Conservation (phyloP, 2,797 vertebrate genomes). For the Lagorchestes hirsutus region DNA sequence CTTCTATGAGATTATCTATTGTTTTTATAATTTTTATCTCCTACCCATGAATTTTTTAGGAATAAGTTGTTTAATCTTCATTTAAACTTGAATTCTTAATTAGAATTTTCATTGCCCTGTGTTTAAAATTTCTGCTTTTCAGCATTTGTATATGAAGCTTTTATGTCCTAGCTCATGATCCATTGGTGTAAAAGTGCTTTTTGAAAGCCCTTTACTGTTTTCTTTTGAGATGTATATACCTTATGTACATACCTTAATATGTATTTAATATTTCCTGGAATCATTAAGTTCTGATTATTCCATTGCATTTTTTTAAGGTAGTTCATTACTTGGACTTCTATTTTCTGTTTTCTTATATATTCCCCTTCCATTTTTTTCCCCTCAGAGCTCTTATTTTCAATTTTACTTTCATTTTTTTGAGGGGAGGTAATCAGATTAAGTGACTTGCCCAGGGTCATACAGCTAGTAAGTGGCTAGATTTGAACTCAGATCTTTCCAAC, state of each 20-base stretch:
- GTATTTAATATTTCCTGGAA: background rate
- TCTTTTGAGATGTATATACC: background rate
- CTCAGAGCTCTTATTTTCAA: background rate
- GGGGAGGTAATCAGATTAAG: background rate
- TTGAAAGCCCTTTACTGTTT: background rate
- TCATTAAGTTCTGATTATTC: background rate
- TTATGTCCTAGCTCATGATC: background rate
- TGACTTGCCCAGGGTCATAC: background rate
- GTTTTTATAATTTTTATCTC: background rate
- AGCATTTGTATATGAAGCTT: background rate
- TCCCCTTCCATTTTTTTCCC: background rate
- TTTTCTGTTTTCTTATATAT: background rate
- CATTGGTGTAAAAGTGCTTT: background rate
- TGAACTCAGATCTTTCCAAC: background rate
- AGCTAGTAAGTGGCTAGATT: background rate
- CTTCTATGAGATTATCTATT: background rate
- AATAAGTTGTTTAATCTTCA: background rate
- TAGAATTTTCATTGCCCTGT: background rate
- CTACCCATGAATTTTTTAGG: background rate
- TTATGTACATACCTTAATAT: background rate
- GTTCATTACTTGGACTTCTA: background rate
- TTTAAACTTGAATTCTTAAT: background rate
- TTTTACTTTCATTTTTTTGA: background rate
- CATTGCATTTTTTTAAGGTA: background rate
- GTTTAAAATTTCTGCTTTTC: background rate